Evolutionary conservation across 1,140 invertebrate species (phyloP).

Genomic region (Bombus superbus): DNA sequence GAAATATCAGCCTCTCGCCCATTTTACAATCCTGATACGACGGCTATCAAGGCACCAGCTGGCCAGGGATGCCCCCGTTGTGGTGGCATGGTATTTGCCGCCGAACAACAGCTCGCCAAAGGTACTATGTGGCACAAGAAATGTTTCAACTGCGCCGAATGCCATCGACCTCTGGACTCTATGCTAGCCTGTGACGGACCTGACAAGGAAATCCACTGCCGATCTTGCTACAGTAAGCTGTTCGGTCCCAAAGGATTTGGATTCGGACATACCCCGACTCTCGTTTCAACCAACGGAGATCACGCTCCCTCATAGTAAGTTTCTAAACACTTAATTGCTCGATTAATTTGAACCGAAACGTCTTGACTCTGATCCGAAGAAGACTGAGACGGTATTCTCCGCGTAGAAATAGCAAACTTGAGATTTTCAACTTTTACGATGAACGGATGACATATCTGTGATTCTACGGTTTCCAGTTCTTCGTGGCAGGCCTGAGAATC

Average conservation of each 20-base stretch:
- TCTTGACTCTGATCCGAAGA: no score
- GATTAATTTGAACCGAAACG: no score
- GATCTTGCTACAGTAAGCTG: constrained; percentile 93
- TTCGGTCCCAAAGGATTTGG: constrained; percentile 96
- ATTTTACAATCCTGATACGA: constrained; percentile 92
- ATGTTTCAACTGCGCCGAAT: constrained; percentile 96
- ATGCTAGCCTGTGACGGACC: constrained; percentile 94
- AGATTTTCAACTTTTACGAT: no score
- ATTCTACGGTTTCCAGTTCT: no score
- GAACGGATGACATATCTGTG: no score
- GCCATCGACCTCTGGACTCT: constrained; percentile 96
- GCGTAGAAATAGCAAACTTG: no score
- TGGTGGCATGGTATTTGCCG: constrained; percentile 96
- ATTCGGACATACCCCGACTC: constrained; percentile 92
- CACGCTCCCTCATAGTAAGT: constrained; percentile 89
- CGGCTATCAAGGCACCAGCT: constrained; percentile 92
- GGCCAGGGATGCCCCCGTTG: constrained; percentile 96
- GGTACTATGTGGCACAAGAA: constrained; percentile 98
- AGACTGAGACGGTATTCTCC: no score
- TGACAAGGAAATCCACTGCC: constrained; percentile 94
- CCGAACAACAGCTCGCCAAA: constrained; percentile 96
- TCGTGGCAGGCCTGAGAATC: no score
- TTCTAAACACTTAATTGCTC: not conserved
- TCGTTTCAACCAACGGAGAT: constrained; percentile 90
- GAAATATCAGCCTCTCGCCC: constrained; percentile 90